Evolutionary conservation across 2,888 invertebrate genomes (phyloP).

Genomic region (Campoletis raptor): DNA sequence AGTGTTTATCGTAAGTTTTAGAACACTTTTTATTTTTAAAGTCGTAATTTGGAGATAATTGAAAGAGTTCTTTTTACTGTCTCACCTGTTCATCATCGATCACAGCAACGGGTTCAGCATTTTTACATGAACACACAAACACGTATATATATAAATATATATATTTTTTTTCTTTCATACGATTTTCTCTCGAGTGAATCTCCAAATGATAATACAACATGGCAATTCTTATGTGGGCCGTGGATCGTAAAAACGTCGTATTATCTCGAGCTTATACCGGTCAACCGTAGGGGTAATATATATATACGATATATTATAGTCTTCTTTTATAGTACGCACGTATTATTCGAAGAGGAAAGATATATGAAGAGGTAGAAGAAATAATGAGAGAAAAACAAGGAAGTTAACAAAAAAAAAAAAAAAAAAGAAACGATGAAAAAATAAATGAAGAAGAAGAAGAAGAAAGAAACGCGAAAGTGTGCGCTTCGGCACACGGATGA

Average conservation of each 20-base stretch:
- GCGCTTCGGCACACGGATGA: slow-evolving; percentile 1
- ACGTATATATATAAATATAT: slow-evolving; percentile 17
- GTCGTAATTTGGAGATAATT: background rate
- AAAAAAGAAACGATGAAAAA: background rate
- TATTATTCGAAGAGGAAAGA: slow-evolving; percentile 25
- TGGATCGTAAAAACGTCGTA: slow-evolving; percentile 62
- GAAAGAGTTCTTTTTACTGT: background rate
- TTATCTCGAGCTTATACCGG: slow-evolving; percentile 41
- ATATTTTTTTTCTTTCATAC: slow-evolving; percentile 16
- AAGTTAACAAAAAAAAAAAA: background rate
- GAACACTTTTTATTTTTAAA: background rate
- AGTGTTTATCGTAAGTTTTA: background rate
- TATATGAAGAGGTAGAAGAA: slow-evolving; percentile 3
- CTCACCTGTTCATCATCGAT: slow-evolving; percentile 1
- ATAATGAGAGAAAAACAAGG: slow-evolving; percentile 18
- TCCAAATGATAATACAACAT: slow-evolving; percentile 28
- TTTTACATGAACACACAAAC: background rate
- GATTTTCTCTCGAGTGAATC: slow-evolving; percentile 21
- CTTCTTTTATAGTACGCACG: slow-evolving; percentile 28
- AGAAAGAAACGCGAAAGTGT: slow-evolving; percentile 60
- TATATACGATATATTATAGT: slow-evolving; percentile 31
- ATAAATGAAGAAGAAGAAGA: background rate
- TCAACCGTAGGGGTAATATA: background rate
- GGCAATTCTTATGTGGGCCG: slow-evolving; percentile 60
- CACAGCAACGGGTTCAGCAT: background rate